Evolutionary conservation across 1,140 invertebrate species (phyloP).

Genomic region (Ctenoplectra terminalis): DNA sequence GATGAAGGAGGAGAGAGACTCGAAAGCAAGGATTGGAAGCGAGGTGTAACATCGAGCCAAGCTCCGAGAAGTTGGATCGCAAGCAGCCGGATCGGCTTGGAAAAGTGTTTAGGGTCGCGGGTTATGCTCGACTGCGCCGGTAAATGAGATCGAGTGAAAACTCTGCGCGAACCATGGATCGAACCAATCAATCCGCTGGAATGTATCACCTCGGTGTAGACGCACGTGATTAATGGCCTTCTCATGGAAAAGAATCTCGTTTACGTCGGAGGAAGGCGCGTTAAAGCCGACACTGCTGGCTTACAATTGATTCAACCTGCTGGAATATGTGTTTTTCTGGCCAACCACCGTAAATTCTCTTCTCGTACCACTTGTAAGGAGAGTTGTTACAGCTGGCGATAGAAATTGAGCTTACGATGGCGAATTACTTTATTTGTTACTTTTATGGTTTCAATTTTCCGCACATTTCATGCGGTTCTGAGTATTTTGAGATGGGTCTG

Average conservation of each 20-base stretch:
- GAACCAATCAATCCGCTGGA: constrained; percentile 50
- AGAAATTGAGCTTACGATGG: background rate
- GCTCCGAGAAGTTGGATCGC: constrained; percentile 46
- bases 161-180: constrained; percentile 48
- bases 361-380: background rate
- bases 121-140: constrained; percentile 64
- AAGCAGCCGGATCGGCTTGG: constrained; percentile 54
- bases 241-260: constrained; percentile 68
- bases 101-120: constrained; percentile 67
- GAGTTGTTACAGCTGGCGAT: background rate
- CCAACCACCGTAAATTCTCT: background rate
- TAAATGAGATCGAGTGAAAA: constrained; percentile 70
- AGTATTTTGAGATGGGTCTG: too few species aligned
- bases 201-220: constrained; percentile 66
- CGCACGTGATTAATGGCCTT: constrained; percentile 65
- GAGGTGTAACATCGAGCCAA: constrained; percentile 54
- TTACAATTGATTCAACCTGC: constrained; percentile 54
- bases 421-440: too few species aligned
- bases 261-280: constrained; percentile 60
- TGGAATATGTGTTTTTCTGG: constrained; percentile 52
- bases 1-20: background rate
- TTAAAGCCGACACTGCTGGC: constrained; percentile 19
- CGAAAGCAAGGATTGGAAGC: constrained; percentile 28
- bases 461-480: too few species aligned
- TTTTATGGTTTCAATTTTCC: too few species aligned